Conservation (phyloP, 2,888 invertebrate species). For the Eupithecia dodoneata region DNA sequence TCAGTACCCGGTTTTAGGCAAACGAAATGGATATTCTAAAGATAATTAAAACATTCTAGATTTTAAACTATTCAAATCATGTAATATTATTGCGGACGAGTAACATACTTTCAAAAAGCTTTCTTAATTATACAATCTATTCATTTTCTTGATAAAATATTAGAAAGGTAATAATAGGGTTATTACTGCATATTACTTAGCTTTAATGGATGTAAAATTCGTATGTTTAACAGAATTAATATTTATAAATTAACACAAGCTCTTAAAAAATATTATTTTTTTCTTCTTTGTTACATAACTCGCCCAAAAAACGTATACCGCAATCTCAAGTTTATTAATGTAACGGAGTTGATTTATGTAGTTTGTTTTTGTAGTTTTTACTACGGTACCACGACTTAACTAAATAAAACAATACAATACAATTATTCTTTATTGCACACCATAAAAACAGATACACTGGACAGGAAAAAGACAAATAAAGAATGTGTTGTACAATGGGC, state of each 20-base stretch:
- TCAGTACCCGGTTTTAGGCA: no score
- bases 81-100: constrained; percentile 19
- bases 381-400: no score
- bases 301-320: not conserved
- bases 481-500: no score
- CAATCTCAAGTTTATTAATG: no score
- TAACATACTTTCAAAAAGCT: constrained; percentile 29
- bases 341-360: no score
- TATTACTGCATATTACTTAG: not conserved
- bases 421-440: no score
- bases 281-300: not conserved
- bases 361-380: no score
- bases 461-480: no score
- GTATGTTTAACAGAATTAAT: not conserved
- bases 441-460: no score
- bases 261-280: not conserved
- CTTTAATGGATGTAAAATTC: not conserved
- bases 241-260: not conserved
- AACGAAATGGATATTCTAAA: not conserved
- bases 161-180: constrained; percentile 30
- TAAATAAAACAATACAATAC: no score
- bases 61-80: constrained; percentile 24
- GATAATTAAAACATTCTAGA: constrained; percentile 22
- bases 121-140: constrained; percentile 32
- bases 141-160: constrained; percentile 19